A percentile compares a stretch with the other conserved stretches of the same genome.
Evolutionary conservation across 2,888 invertebrate species (phyloP).

Genomic region (Caenorhabditis angaria): DNA sequence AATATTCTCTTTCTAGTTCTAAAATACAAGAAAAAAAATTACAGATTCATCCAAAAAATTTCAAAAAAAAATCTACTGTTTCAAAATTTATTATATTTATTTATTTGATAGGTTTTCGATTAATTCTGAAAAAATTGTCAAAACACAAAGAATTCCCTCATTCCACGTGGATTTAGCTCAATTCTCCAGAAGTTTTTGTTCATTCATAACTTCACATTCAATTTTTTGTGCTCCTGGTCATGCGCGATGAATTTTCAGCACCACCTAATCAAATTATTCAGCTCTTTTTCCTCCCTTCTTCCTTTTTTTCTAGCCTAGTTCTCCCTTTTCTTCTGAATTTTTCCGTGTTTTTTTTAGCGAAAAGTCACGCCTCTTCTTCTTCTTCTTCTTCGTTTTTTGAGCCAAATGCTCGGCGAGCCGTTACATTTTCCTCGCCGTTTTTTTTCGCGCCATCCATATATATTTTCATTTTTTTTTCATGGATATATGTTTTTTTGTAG

Average conservation of each 20-base stretch:
- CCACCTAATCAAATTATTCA: conserved; percentile 42
- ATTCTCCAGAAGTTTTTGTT: too few relatives aligned
- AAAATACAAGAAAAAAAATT: too few relatives aligned
- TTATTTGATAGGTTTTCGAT: too few relatives aligned
- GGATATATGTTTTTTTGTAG: background rate
- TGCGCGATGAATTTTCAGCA: conserved; percentile 8
- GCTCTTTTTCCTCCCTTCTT: conserved; percentile 19
- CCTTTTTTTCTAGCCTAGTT: conserved; percentile 12
- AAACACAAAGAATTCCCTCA: too few relatives aligned
- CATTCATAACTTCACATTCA: background rate
- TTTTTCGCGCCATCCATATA: too few relatives aligned
- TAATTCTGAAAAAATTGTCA: too few relatives aligned
- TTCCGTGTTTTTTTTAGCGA: conserved; percentile 5
- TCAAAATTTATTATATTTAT: too few relatives aligned
- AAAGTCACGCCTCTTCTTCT: conserved; percentile 13
- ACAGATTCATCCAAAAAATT: too few relatives aligned
- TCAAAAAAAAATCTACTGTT: too few relatives aligned
- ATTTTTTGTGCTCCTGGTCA: conserved; percentile 8
- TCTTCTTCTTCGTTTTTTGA: conserved; percentile 16
- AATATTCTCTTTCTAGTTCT: too few relatives aligned
- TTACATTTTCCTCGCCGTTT: conserved; percentile 3
- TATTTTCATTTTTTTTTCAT: background rate
- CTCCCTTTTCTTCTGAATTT: conserved; percentile 16
- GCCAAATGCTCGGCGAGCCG: conserved; percentile 7
- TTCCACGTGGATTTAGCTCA: too few relatives aligned